Base-by-base conservation (phyloP, 1,140 invertebrate species). In the Parasteatoda tepidariorum region DNA sequence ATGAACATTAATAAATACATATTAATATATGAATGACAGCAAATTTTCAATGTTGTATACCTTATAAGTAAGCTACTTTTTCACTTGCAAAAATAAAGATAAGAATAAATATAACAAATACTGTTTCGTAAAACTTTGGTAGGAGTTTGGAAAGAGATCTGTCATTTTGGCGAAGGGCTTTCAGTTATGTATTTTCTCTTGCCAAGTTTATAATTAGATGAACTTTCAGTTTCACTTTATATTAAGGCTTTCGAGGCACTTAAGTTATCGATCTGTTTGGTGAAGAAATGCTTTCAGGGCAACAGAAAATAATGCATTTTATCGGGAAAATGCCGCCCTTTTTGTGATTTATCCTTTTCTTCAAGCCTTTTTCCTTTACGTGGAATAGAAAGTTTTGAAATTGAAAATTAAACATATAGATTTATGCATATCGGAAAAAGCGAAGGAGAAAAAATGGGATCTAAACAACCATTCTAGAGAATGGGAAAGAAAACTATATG, bases 361-460 rank as follows among this genome's bases (percentile, higher is more conserved):
- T 55, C 34, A 13, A 55, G 55, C 78, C 66, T 67, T 82, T 82
- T 82, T 41, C 6, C 78, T 48, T 48, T n/a, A n/a, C 57, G 71
- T 70, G 0, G 38, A 71, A 82, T 70, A 62, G 78, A 62, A 24
- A 71, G 48, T 54, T 74, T 81, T 41, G 78, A 70, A 79, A 79
- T 79, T 79, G 76, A 79, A 81, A 81, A 70, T 82, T 82, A 82
- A 82, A 82, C 34, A 48, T 68, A 62, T 71, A 82, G 64, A 82
- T 82, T 67, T 67, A 78, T 34, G 66, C 24, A 59, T 59, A 82
- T 82, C n/a, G 78, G 31, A n/a, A 24, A n/a, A 61, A 61, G 13
- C 59, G 59, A 26, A 26, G 28, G 28, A 61, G 26, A 61, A 26
- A 61, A 24, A 18, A 41, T 70, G 11, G 38, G 67, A 41, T 48